phyloP scores from a whole-genome alignment of 2,888 invertebrate genomes.

The Meganola albula region DNA sequence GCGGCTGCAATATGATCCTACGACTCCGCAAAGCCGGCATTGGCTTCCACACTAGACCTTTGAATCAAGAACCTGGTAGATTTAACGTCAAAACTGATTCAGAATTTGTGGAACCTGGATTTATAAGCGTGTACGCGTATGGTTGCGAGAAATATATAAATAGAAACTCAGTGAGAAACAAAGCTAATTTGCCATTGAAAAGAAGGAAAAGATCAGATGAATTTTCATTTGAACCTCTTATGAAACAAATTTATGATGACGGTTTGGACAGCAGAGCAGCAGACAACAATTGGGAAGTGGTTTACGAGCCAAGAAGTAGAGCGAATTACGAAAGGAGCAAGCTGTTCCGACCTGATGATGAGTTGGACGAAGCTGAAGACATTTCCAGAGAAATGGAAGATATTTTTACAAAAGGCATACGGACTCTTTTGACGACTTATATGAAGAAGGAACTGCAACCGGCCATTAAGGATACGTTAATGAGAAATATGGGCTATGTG shows the following conservation, averaged over 20 bases:
- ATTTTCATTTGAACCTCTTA: constrained; percentile 56
- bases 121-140: constrained; percentile 90
- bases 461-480: constrained; percentile 89
- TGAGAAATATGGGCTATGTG: constrained; percentile 92
- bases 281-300: constrained; percentile 51
- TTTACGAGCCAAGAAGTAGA: constrained; percentile 56
- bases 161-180: constrained; percentile 58
- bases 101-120: constrained; percentile 89
- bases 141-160: constrained; percentile 83
- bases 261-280: constrained; percentile 42
- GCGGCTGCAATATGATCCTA: constrained; percentile 87
- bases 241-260: constrained; percentile 38
- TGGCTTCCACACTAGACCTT: constrained; percentile 85
- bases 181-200: constrained; percentile 53
- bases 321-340: constrained; percentile 68
- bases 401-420: constrained; percentile 88
- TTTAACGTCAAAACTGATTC: constrained; percentile 88
- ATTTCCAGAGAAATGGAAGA: constrained; percentile 90
- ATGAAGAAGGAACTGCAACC: constrained; percentile 91
- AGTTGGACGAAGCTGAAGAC: constrained; percentile 79
- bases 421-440: constrained; percentile 87
- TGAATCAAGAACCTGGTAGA: constrained; percentile 81
- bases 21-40: constrained; percentile 87
- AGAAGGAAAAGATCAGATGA: constrained; percentile 58
- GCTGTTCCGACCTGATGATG: constrained; percentile 70